A percentile compares a stretch with the other conserved stretches of the same genome.
phyloP scores from a whole-genome alignment of 2,113 vertebrate species.

The Cochlearius cochlearius region DNA sequence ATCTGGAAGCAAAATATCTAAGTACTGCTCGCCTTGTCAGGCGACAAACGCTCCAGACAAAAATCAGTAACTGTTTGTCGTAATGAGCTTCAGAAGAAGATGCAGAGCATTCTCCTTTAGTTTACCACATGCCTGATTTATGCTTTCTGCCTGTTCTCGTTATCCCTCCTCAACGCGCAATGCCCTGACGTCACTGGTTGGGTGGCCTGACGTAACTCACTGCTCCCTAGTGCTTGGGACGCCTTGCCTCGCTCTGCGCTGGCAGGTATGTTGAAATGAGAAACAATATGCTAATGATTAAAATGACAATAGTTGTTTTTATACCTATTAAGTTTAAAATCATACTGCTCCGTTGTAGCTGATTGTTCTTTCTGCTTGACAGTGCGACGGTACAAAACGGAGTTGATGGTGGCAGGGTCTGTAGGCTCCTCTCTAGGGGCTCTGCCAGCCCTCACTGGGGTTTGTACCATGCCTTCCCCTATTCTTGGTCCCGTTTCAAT shows the following conservation, averaged over 20 bases:
- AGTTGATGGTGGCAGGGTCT: background rate
- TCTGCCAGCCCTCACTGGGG: background rate
- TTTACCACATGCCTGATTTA: background rate
- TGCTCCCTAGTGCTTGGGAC: background rate
- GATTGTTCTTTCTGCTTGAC: background rate
- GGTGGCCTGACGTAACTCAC: background rate
- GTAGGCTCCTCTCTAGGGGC: background rate
- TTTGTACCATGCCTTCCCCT: background rate
- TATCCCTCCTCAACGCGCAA: background rate
- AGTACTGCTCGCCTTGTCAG: background rate
- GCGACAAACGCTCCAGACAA: background rate
- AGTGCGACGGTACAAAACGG: too few species aligned
- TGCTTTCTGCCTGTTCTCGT: background rate
- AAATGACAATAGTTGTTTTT: background rate
- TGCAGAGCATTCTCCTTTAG: background rate
- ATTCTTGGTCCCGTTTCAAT: background rate
- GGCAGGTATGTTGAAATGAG: background rate
- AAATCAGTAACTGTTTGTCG: background rate
- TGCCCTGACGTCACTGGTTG: background rate
- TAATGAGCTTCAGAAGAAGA: background rate
- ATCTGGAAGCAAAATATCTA: background rate
- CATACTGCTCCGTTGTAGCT: background rate
- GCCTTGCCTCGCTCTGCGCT: background rate
- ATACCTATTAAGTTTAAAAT: background rate
- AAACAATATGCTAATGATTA: background rate